Evolutionary conservation across 2,888 invertebrate genomes (phyloP), one percentile per base, ranked within the genome.

Genomic region (Dasysyrphus tricinctus): DNA sequence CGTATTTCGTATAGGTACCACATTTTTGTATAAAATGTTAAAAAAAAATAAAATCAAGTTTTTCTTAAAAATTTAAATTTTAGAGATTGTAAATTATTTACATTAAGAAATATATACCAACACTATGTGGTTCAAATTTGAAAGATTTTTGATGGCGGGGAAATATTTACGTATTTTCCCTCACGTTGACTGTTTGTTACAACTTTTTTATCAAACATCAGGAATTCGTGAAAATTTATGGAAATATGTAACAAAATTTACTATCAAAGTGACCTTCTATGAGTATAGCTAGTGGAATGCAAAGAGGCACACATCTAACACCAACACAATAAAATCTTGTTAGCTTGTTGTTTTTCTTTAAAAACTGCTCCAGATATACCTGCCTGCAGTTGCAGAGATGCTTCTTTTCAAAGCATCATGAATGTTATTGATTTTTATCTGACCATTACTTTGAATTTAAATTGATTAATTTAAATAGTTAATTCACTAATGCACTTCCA

Each of bases 101-200:
- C 14, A 0, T 12, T 12, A 39, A 39, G 3, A 39, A 39, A 12
- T 1, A 9, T 9, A 37, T 37, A 37, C 9, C 9, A 9, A 9
- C 9, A 37, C 2, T 37, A 37, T 9, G 2, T 9, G 37, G 9
- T 2, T 37, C 11, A 39, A 39, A 12, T 39, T 39, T 11, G 12
- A 39, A 39, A 39, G 39, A n/a, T n/a, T n/a, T n/a, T 39, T 4
- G 7, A 3, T n/a, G n/a, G 7, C 7, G 44, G n/a, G 44, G 44
- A 44, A 44, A 44, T 2, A 6, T 12, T 1, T 9, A 7, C 1
- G 1, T 9, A 5, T 44, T 44, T 44, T n/a, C 0, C 2, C n/a
- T n/a, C 42, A n/a, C 6, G 14, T n/a, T 44, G 44, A 14, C 42
- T 44, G 49, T 67, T 49, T n/a, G 47, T n/a, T 39, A n/a, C 57